Conservation (phyloP, 92 coral and sea anemone species). For the Siderastrea siderea region DNA sequence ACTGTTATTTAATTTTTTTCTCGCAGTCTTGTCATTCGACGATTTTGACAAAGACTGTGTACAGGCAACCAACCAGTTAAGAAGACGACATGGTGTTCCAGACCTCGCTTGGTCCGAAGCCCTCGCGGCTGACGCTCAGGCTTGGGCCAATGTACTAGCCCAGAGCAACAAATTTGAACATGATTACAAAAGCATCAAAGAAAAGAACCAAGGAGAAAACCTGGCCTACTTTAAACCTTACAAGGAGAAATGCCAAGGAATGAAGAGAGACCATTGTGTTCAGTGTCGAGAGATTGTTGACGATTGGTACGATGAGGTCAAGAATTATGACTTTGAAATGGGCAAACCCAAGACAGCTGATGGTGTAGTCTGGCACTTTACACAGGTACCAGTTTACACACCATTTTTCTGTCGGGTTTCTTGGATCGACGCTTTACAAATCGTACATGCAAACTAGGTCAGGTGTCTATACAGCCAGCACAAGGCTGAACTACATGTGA, state of each 20-base stretch:
- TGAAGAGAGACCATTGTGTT: slow-evolving; percentile 69
- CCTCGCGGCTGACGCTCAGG: slow-evolving; percentile 49
- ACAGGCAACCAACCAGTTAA: slow-evolving; percentile 30
- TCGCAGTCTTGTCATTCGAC: slow-evolving; percentile 27
- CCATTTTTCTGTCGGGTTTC: no score
- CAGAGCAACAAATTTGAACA: slow-evolving; percentile 32
- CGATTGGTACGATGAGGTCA: slow-evolving; percentile 89
- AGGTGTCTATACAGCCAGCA: no score
- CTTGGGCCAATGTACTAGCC: slow-evolving; percentile 42
- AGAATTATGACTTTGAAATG: slow-evolving; percentile 79
- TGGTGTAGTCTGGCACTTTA: slow-evolving; percentile 78
- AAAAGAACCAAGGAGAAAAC: slow-evolving; percentile 84
- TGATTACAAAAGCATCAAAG: slow-evolving; percentile 55
- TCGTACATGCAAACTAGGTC: no score
- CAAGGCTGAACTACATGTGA: no score
- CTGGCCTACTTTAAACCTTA: slow-evolving; percentile 86
- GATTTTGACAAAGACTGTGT: slow-evolving; percentile 43
- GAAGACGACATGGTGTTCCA: slow-evolving; percentile 55
- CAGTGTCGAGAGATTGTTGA: slow-evolving; percentile 78
- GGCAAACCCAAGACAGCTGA: slow-evolving; percentile 68
- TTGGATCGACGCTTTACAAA: no score
- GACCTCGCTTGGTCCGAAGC: slow-evolving; percentile 56
- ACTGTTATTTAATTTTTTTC: no score
- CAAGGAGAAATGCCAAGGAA: slow-evolving; percentile 74
- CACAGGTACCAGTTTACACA: slow-evolving; percentile 63